phyloP scores from a whole-genome alignment of 2,888 invertebrate genomes.

The Oscheius myriophilus region DNA sequence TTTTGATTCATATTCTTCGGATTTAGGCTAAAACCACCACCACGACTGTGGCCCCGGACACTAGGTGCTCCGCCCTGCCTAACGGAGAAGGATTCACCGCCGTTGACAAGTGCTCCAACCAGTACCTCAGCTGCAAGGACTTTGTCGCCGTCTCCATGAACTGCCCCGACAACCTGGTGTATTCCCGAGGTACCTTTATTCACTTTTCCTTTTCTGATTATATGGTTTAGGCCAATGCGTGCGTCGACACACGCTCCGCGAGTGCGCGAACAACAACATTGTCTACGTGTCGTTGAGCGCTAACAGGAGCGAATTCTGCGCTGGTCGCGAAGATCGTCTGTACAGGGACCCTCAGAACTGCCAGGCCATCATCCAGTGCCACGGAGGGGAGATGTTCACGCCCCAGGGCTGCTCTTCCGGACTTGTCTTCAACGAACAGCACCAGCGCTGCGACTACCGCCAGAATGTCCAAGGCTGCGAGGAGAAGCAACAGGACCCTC shows the following conservation, averaged over 20 bases:
- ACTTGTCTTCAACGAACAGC: conserved; percentile 60
- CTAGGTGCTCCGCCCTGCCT: not conserved
- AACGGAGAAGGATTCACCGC: not conserved
- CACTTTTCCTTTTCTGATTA: not conserved
- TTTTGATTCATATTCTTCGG: too few species aligned
- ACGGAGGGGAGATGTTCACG: conserved; percentile 47
- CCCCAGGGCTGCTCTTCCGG: conserved; percentile 56
- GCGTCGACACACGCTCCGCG: not conserved
- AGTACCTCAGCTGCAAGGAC: not conserved
- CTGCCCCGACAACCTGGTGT: conserved; percentile 9
- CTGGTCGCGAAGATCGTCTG: conserved; percentile 53
- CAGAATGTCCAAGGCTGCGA: conserved; percentile 52
- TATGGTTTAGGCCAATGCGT: not conserved
- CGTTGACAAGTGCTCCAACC: not conserved
- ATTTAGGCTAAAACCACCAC: too few species aligned
- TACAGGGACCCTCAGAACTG: conserved; percentile 61
- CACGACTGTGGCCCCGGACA: not conserved
- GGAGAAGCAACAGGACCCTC: conserved; percentile 14
- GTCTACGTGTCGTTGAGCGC: conserved; percentile 7
- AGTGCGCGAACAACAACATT: not conserved
- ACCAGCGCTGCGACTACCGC: conserved; percentile 61
- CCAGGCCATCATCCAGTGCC: conserved; percentile 45
- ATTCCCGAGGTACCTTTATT: not conserved
- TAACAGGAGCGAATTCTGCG: conserved; percentile 38
- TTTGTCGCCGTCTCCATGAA: not conserved